phyloP scores from a whole-genome alignment of 1,140 invertebrate genomes.

The Drusus annulatus region DNA sequence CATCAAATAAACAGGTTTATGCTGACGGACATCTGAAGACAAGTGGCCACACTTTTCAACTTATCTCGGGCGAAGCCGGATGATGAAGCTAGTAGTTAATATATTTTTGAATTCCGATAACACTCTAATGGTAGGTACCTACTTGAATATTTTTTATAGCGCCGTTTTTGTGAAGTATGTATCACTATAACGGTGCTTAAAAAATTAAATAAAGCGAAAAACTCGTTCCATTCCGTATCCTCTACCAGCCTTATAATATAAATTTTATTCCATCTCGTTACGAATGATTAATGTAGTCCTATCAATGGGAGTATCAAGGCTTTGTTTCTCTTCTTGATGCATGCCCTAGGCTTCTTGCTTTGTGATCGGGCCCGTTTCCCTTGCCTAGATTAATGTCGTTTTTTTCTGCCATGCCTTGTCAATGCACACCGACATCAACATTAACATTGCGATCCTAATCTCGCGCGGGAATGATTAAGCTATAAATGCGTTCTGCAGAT shows the following conservation, averaged over 20 bases:
- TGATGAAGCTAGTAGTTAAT: too few species aligned
- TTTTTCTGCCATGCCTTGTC: not conserved
- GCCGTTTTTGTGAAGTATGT: too few species aligned
- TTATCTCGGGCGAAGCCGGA: too few species aligned
- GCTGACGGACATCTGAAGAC: too few species aligned
- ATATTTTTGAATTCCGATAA: too few species aligned
- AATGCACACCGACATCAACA: not conserved
- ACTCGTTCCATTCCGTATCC: not conserved
- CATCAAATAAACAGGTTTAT: too few species aligned
- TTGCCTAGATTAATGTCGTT: not conserved
- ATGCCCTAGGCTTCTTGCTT: not conserved
- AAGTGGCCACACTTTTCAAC: too few species aligned
- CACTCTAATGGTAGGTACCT: too few species aligned
- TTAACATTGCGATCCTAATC: not conserved
- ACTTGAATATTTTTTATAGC: too few species aligned
- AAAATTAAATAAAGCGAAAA: not conserved
- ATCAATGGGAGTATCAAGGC: not conserved
- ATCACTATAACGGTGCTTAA: too few species aligned
- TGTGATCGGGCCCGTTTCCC: not conserved
- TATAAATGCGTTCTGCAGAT: not conserved
- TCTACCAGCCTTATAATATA: not conserved
- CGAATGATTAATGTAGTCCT: not conserved
- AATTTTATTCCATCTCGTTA: not conserved
- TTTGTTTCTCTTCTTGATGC: conserved; percentile 6
- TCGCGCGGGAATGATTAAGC: not conserved